Base-by-base conservation (phyloP, 2,888 invertebrate genomes). In the Chymomyza amoena region DNA sequence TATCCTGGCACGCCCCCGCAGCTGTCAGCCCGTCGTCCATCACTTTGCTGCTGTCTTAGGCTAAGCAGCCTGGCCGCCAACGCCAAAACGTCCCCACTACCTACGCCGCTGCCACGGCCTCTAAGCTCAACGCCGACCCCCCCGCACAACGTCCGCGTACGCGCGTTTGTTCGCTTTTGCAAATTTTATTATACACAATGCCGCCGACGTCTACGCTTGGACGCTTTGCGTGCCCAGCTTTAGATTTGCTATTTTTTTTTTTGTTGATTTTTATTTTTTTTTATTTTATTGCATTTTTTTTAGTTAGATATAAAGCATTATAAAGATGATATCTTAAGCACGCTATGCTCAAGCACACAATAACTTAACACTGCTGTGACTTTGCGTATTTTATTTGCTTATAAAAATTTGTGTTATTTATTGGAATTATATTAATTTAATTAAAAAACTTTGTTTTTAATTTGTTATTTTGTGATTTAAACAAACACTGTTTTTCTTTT, bases 151-250 rank as follows among this genome's bases (percentile, higher is more conserved):
- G 25, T 60, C 15, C 75, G 73, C 57, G 63, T 64, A 75, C 32
- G 52, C 64, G 57, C 57, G 57, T 63, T 56, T 68, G 32, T 32
- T 20, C 62, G 32, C 39, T 66, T 36, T 69, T 64, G 78, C 79
- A 80, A 78, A 81, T 84, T 85, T 76, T 86, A 86, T 86, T 85
- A 82, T 82, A 86, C 86, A 86, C 84, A 84, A 82, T 81, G 81
- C 72, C 74, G 52, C 45, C 76, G 68, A 61, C 69, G 82, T 79
- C 76, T 70, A 81, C 76, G 79, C 74, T 79, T 64, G 69, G 75
- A 80, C 75, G 82, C 72, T 74, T 69, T 62, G 75, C 78, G 76
- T 78, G 61, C 73, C 61, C 68, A 71, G 74, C 59, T 4, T 59
- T 45, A 13, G 57, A 13, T 75, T 75, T 75, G 72, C 25, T 74